Evolutionary conservation across 2,888 invertebrate genomes (phyloP).

Genomic region (Xylota sylvarum): DNA sequence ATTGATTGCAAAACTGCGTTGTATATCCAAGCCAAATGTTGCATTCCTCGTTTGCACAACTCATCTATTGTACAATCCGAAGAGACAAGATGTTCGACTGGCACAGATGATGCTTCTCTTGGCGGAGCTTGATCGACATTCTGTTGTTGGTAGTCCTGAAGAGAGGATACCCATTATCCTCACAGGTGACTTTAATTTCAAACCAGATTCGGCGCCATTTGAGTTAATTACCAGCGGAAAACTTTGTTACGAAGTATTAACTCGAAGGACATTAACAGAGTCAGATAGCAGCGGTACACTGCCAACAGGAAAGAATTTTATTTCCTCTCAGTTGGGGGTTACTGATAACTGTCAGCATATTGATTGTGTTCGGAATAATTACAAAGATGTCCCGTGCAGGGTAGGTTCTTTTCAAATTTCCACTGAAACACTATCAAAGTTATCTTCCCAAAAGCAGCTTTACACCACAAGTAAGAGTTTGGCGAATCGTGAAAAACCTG

Average conservation of each 20-base stretch:
- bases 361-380: constrained; percentile 84
- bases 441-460: constrained; percentile 42
- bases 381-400: constrained; percentile 66
- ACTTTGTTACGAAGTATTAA: constrained; percentile 85
- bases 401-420: constrained; percentile 41
- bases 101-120: constrained; percentile 94
- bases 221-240: constrained; percentile 88
- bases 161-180: constrained; percentile 90
- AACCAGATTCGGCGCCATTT: constrained; percentile 89
- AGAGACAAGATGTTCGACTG: constrained; percentile 93
- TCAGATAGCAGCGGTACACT: not conserved
- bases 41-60: constrained; percentile 95
- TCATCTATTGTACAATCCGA: constrained; percentile 97
- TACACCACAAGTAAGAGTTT: not conserved
- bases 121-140: constrained; percentile 92
- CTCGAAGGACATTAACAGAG: constrained; percentile 79
- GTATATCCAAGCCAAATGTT: constrained; percentile 85
- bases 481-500: not conserved
- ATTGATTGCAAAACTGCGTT: constrained; percentile 90
- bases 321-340: constrained; percentile 85
- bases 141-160: constrained; percentile 84
- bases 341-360: constrained; percentile 88
- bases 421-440: not conserved
- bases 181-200: constrained; percentile 97
- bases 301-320: constrained; percentile 56